Percentiles rank a stretch among this genome's conserved stretches.
These are phyloP conservation scores for Xenops minutus DNA, from an alignment of 2,797 vertebrate genomes.

Conservation along the genomic window DNA sequence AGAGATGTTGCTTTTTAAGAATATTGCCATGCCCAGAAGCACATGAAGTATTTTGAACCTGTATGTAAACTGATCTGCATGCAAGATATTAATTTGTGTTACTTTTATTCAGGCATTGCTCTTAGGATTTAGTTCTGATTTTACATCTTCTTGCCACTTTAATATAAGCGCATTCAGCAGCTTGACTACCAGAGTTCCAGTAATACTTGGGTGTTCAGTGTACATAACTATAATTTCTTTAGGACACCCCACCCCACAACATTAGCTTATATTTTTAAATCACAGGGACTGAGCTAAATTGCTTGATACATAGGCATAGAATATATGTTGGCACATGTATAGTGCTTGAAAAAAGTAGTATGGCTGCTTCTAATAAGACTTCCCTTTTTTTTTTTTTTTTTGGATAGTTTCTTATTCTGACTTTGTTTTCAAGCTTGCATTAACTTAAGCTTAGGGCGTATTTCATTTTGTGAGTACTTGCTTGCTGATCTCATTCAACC, in stretches of 20 bases:
- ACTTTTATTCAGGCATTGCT: neutral
- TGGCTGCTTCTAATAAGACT: neutral
- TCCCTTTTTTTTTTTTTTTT: neutral
- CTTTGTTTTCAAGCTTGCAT: neutral
- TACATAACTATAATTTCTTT: neutral
- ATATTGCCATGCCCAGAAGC: neutral
- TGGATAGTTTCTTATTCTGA: neutral
- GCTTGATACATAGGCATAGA: neutral
- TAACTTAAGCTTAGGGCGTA: neutral
- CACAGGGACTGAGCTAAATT: neutral
- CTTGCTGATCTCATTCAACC: neutral
- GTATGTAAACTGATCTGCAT: neutral
- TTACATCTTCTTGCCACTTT: neutral
- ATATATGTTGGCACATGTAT: neutral
- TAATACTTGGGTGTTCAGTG: neutral
- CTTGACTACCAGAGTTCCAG: neutral
- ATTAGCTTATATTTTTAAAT: neutral
- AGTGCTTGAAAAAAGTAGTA: neutral
- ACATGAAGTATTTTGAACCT: neutral
- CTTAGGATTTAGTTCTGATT: neutral
- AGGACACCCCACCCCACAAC: neutral
- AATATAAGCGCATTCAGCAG: neutral
- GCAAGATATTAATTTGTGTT: neutral
- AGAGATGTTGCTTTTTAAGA: neutral
- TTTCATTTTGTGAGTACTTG: neutral